Conservation (phyloP, 2,888 invertebrate genomes). For the Xylocampa areola region DNA sequence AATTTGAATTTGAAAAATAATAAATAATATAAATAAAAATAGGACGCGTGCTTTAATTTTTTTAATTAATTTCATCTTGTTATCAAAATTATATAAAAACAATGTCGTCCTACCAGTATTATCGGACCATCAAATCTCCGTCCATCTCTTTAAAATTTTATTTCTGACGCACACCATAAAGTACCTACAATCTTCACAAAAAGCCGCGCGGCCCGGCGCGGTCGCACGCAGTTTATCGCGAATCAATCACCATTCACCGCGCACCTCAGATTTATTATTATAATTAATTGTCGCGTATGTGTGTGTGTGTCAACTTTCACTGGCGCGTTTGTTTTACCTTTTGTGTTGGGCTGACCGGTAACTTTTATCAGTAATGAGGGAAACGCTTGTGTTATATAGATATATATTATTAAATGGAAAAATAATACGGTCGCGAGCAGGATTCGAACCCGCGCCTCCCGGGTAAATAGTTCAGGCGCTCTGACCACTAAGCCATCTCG, state of each 20-base stretch:
- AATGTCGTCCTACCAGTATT: background rate
- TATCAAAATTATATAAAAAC: background rate
- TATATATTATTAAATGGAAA: too few species aligned
- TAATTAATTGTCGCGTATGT: constrained; percentile 60
- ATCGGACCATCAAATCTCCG: background rate
- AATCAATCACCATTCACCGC: constrained; percentile 65
- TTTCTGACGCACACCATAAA: background rate
- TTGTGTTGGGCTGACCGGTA: constrained; percentile 11
- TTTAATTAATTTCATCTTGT: too few species aligned
- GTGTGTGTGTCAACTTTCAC: constrained; percentile 50
- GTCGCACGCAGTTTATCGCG: constrained; percentile 51
- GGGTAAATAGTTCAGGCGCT: too few species aligned
- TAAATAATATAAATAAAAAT: too few species aligned
- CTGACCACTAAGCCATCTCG: too few species aligned
- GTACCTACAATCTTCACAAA: constrained; percentile 11
- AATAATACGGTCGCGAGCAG: too few species aligned
- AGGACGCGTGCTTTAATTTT: too few species aligned
- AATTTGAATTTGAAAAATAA: too few species aligned
- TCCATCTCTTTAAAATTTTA: background rate
- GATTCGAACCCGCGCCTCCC: too few species aligned
- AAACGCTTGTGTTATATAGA: too few species aligned
- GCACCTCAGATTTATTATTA: constrained; percentile 55
- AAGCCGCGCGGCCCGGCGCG: constrained; percentile 9
- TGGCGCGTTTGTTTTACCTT: constrained; percentile 36
- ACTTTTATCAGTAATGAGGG: background rate